Percentiles rank a stretch among this genome's conserved stretches.
phyloP scores from a whole-genome alignment of 1,140 invertebrate species.

The Ylistrum balloti region DNA sequence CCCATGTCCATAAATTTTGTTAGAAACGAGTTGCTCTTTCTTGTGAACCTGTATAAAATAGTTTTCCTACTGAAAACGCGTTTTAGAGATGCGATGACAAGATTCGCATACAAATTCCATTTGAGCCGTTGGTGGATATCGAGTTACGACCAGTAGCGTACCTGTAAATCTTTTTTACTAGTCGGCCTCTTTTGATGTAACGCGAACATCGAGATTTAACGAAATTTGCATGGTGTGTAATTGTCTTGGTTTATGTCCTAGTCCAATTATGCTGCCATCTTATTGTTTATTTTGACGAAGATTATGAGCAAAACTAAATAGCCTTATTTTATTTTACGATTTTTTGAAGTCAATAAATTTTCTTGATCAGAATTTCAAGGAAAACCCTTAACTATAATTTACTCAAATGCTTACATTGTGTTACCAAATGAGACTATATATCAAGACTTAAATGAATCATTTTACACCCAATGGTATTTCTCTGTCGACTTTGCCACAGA shows the following conservation, averaged over 20 bases:
- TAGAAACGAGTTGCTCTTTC: background rate
- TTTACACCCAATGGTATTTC: background rate
- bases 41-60: background rate
- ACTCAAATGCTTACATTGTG: background rate
- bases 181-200: background rate
- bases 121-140: background rate
- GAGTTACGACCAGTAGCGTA: background rate
- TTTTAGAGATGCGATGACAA: constrained; percentile 10
- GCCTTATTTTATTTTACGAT: background rate
- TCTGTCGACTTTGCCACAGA: background rate
- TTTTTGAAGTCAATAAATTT: background rate
- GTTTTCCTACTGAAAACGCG: background rate
- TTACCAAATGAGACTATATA: background rate
- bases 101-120: constrained; percentile 32
- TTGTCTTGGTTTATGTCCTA: background rate
- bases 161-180: background rate
- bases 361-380: background rate
- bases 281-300: background rate
- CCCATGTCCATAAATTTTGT: constrained; percentile 1
- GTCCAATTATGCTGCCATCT: constrained; percentile 25
- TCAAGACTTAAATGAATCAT: background rate
- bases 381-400: background rate
- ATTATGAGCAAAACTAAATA: background rate
- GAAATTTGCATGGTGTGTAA: background rate
- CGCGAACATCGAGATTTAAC: background rate